Base-by-base conservation (phyloP, 2,797 vertebrate species). In the Selene dorsalis region DNA sequence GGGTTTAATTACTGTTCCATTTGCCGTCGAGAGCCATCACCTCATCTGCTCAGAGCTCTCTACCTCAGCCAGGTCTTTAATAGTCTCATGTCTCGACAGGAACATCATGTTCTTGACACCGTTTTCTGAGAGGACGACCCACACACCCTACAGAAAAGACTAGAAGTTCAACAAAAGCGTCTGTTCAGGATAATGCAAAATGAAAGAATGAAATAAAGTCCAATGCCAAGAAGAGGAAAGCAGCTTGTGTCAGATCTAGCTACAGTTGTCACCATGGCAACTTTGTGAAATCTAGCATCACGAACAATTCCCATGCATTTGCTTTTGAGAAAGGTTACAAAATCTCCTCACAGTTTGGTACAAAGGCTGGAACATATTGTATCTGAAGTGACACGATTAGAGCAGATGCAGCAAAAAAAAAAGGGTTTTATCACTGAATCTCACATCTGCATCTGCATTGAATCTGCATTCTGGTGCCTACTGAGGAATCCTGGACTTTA, bases 51-150 rank as follows among this genome's bases (percentile, higher is more conserved):
- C 43, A 74, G n/a, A 41, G 43, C 74, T 65, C 70, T 79, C 61
- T 32, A 59, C 61, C 57, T 69, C 43, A 83, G 75, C 48, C 73
- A 63, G 58, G 45, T 71, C 76, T 47, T 39, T 74, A 70, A 75
- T 64, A 59, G 26, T 28, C 43, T 64, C 74, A 69, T 60, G 69
- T 72, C 66, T 57, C 63, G 75, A 69, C 71, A 76, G 60, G 71
- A 78, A 78, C 52, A 82, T 77, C 47, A 74, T 26, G 30, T 35
- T 69, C 82, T 85, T 87, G 61, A 87, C 69, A 80, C 43, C 38
- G 24, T 76, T 87, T 82, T 77, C 61, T 68, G 22, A 75, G 55
- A 85, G 69, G 64, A 20, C 52, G 16, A 60, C 50, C 35, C 45
- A 70, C 62, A 74, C 30, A 66, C 41, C 9, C 1, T 1, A 52